phyloP scores from a whole-genome alignment of 2,113 vertebrate genomes.

The Antechinus stuartii region DNA sequence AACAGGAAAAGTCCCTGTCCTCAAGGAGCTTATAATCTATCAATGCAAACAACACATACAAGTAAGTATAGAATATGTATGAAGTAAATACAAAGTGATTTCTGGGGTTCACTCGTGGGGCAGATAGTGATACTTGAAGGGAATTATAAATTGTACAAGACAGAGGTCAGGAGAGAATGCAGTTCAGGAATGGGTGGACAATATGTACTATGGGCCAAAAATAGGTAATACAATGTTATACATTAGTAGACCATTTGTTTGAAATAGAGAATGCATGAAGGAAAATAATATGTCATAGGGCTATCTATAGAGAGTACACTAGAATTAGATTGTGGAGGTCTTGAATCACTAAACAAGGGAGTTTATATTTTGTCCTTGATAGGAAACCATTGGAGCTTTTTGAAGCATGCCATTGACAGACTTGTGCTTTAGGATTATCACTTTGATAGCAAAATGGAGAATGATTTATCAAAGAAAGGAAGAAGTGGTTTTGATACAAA shows the following conservation, averaged over 20 bases:
- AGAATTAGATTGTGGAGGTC: not conserved
- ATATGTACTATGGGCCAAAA: not conserved
- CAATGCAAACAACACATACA: not conserved
- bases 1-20: not conserved
- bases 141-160: not conserved
- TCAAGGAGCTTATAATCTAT: not conserved
- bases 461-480: not conserved
- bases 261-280: not conserved
- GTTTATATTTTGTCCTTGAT: not conserved
- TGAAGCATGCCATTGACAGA: not conserved
- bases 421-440: not conserved
- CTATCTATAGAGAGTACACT: not conserved
- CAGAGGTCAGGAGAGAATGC: not conserved
- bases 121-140: not conserved
- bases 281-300: not conserved
- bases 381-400: not conserved
- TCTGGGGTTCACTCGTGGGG: not conserved
- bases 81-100: not conserved
- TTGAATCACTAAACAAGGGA: not conserved
- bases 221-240: not conserved
- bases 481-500: not conserved
- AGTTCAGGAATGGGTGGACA: not conserved
- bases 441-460: not conserved
- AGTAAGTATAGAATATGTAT: not conserved
- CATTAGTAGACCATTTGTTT: not conserved